Conservation (phyloP, 1,140 invertebrate genomes). For the Atopsyche davidsoni region DNA sequence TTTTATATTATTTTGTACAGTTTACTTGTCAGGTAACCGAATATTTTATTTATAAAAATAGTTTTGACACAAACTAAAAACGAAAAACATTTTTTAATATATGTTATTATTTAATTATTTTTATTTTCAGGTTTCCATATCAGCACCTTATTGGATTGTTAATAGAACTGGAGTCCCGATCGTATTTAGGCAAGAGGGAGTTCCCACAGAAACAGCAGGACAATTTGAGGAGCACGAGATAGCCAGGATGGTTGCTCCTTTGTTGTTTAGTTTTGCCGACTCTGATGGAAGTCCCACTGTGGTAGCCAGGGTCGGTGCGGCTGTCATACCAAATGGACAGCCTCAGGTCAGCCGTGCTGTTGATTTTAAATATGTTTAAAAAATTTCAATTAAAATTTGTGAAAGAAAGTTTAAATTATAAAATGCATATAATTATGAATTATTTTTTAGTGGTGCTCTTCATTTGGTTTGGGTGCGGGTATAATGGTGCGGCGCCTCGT, state of each 20-base stretch:
- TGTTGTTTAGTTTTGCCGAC: conserved; percentile 91
- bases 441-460: conserved; percentile 65
- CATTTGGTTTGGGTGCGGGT: conserved; percentile 75
- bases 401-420: not conserved
- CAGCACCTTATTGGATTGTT: conserved; percentile 89
- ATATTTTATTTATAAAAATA: too few relatives aligned
- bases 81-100: not conserved
- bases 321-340: conserved; percentile 56
- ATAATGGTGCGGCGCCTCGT: conserved; percentile 53
- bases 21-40: too few relatives aligned
- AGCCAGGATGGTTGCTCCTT: conserved; percentile 85
- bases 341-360: conserved; percentile 45
- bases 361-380: too few relatives aligned
- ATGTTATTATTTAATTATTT: too few relatives aligned
- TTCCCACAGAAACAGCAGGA: conserved; percentile 72
- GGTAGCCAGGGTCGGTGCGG: conserved; percentile 66
- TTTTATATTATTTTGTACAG: too few relatives aligned
- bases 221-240: conserved; percentile 94
- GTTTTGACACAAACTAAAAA: too few relatives aligned
- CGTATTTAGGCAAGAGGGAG: conserved; percentile 89
- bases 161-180: conserved; percentile 92
- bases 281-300: conserved; percentile 66
- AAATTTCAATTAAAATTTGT: conserved; percentile 9
- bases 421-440: not conserved
- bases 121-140: conserved; percentile 62